Conservation (phyloP, 2,113 vertebrate species). For the Crotophaga sulcirostris region DNA sequence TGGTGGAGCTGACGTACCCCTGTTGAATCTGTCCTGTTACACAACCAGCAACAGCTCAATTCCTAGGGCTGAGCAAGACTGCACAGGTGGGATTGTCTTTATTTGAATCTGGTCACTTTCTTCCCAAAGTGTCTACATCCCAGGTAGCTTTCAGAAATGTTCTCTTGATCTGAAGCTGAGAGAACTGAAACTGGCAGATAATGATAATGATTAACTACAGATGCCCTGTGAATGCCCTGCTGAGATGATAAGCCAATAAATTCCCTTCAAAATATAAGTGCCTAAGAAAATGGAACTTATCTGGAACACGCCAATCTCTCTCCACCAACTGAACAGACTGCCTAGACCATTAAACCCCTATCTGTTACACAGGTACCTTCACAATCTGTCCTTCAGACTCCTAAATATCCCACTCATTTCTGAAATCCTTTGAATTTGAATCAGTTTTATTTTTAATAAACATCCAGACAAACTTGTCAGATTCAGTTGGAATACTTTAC, state of each 20-base stretch:
- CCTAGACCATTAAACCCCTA: background rate
- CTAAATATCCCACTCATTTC: background rate
- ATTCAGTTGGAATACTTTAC: background rate
- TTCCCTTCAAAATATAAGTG: background rate
- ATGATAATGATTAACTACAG: background rate
- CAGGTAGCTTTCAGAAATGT: background rate
- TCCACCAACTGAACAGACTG: background rate
- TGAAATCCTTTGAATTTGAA: background rate
- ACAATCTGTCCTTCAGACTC: background rate
- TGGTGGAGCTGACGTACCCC: background rate
- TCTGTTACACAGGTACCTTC: background rate
- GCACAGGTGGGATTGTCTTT: background rate
- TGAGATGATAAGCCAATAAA: background rate
- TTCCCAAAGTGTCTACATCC: background rate
- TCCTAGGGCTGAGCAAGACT: background rate
- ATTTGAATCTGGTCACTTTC: background rate
- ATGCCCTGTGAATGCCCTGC: background rate
- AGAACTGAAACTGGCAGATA: background rate
- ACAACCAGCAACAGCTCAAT: background rate
- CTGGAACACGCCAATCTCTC: background rate
- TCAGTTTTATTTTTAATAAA: background rate
- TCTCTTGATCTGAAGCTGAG: background rate
- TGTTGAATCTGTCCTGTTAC: background rate
- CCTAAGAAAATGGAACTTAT: background rate
- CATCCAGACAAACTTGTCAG: background rate